phyloP scores from a whole-genome alignment of 2,113 vertebrate genomes.

The Psettodes erumei region DNA sequence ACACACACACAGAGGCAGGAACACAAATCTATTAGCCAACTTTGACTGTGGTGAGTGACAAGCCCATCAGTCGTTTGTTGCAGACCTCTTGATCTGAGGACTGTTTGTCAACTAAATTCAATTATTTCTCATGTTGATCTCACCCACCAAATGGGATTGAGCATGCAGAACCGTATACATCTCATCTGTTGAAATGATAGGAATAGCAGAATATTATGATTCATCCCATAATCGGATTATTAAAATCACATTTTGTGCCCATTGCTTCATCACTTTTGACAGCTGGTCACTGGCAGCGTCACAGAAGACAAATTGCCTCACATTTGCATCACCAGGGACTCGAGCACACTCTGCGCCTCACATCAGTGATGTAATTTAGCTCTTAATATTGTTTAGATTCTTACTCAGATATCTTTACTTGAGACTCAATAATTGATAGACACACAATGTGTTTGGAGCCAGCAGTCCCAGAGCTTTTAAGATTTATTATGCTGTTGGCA shows the following conservation, averaged over 20 bases:
- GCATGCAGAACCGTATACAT: constrained; percentile 52
- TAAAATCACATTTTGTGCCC: constrained; percentile 67
- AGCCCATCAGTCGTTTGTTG: constrained; percentile 55
- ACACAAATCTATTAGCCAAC: constrained; percentile 52
- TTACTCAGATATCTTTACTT: constrained; percentile 4
- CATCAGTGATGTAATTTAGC: constrained; percentile 30
- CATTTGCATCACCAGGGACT: constrained; percentile 38
- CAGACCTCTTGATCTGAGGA: constrained; percentile 52
- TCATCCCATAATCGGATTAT: constrained; percentile 71
- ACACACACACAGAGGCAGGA: constrained; percentile 3
- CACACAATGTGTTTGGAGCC: constrained; percentile 10
- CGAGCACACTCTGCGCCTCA: background rate
- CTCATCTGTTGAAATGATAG: constrained; percentile 58
- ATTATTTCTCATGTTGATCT: constrained; percentile 68
- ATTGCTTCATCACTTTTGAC: constrained; percentile 68
- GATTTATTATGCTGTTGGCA: constrained; percentile 54
- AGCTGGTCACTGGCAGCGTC: constrained; percentile 52
- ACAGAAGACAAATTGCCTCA: constrained; percentile 56
- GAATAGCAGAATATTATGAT: constrained; percentile 61
- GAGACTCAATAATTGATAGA: constrained; percentile 49
- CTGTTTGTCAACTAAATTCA: constrained; percentile 70
- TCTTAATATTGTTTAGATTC: constrained; percentile 39
- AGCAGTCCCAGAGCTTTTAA: constrained; percentile 41
- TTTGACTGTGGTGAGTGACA: constrained; percentile 64
- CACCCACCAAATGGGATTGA: constrained; percentile 55